phyloP scores from a whole-genome alignment of 2,888 invertebrate species.

The Caenorhabditis sp. region DNA sequence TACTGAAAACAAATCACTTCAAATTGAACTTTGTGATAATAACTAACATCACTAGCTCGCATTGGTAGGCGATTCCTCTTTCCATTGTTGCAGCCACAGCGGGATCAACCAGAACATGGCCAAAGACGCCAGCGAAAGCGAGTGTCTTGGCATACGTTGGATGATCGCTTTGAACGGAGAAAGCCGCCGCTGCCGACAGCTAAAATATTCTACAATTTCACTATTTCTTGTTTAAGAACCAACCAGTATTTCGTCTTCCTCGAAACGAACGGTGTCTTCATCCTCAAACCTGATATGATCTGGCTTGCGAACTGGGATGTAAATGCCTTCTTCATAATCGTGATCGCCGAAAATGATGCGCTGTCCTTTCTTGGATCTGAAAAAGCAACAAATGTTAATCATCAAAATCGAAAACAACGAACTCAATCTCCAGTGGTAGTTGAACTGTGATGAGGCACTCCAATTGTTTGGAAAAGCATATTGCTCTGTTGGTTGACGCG shows the following conservation, averaged over 20 bases:
- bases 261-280: slow-evolving; percentile 2
- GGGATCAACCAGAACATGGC: background rate
- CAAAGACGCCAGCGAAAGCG: slow-evolving; percentile 1
- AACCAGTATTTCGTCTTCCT: slow-evolving; percentile 2
- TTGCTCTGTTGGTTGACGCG: background rate
- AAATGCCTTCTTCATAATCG: background rate
- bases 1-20: too few species aligned
- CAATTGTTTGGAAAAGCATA: slow-evolving; percentile 24
- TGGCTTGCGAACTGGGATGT: background rate
- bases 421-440: slow-evolving; percentile 3
- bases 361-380: background rate
- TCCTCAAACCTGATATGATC: background rate
- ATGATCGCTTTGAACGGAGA: background rate
- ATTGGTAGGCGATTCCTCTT: background rate
- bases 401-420: background rate
- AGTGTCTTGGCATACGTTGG: background rate
- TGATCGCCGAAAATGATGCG: background rate
- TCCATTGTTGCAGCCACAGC: background rate
- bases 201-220: background rate
- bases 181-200: background rate
- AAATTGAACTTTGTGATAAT: background rate
- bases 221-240: background rate
- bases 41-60: slow-evolving; percentile 11
- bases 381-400: background rate
- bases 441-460: slow-evolving; percentile 16